Evolutionary conservation across 2,113 vertebrate species (phyloP), one percentile per base, ranked within the genome.

Genomic region (Uria lomvia): DNA sequence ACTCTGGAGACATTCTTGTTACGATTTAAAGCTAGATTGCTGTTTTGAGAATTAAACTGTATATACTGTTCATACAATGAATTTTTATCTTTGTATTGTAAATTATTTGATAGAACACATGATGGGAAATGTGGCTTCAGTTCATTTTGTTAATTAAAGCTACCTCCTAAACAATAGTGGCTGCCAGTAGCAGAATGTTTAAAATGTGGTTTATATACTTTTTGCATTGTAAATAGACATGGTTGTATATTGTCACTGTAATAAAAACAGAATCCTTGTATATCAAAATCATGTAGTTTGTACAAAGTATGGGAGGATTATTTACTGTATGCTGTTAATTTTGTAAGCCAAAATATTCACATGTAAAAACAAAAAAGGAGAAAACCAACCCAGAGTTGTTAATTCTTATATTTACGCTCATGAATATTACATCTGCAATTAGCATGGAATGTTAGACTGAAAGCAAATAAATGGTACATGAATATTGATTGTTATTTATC

Each of bases 111-210:
- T 98, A 98, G 98, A 98, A 98, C 96, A 98, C 97, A 95, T 97
- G 98, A 98, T 98, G 98, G 99, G 99, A 99, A 99, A 98, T 98
- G 93, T 98, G 97, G 98, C 98, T 98, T 99, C 97, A 97, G 98
- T 98, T 98, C 97, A 97, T 98, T 98, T 98, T 91, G 98, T 98
- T 98, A 98, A 98, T 98, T 98, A 99, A 99, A 99, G 99, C 99
- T 99, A 99, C 99, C 99, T 99, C 99, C 98, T 99, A 97, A 98
- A 98, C 97, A 98, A 98, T 98, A 99, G 98, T 98, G 98, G 98
- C 98, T 99, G 98, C 98, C 98, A 98, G 98, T 98, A 98, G 98
- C 98, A 98, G 97, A 98, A 97, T 98, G 98, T 98, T 97, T 98
- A 95, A 98, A 98, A 97, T 98, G 96, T 98, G 98, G 98, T 98